Conservation (phyloP, 1,140 invertebrate species). For the Lycorma delicatula region DNA sequence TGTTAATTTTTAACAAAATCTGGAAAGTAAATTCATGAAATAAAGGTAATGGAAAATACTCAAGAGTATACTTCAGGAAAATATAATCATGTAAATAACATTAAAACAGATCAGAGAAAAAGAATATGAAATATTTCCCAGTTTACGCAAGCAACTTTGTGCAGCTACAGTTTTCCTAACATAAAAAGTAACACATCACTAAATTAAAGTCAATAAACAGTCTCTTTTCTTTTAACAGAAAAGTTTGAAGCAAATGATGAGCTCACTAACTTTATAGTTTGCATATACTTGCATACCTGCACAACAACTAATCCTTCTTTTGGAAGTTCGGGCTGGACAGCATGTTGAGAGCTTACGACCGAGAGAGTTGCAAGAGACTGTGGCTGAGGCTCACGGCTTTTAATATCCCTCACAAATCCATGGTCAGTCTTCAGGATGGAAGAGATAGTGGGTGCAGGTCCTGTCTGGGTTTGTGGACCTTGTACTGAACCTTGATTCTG, state of each 20-base stretch:
- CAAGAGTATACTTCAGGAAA: too few species aligned
- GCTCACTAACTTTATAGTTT: background rate
- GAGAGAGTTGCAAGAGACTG: constrained; percentile 52
- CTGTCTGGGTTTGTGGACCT: constrained; percentile 35
- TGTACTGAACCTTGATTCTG: constrained; percentile 32
- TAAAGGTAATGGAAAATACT: too few species aligned
- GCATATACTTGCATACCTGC: constrained; percentile 25
- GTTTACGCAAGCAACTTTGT: too few species aligned
- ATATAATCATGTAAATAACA: too few species aligned
- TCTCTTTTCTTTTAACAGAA: background rate
- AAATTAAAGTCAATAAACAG: too few species aligned
- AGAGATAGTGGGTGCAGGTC: constrained; percentile 50
- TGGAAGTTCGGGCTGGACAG: constrained; percentile 27
- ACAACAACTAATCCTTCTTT: constrained; percentile 34
- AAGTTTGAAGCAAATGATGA: background rate
- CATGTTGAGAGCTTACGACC: constrained; percentile 47
- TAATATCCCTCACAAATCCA: constrained; percentile 21
- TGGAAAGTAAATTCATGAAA: too few species aligned
- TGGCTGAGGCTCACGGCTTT: constrained; percentile 3
- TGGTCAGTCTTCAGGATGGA: constrained; percentile 51
- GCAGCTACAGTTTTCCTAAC: too few species aligned
- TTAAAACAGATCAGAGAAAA: too few species aligned
- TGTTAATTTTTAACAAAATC: too few species aligned
- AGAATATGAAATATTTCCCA: too few species aligned
- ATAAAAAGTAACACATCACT: too few species aligned